Percentiles rank a stretch among this genome's conserved stretches.
phyloP scores from a whole-genome alignment of 2,888 invertebrate species.

The Sphaerophoria rueppellii region DNA sequence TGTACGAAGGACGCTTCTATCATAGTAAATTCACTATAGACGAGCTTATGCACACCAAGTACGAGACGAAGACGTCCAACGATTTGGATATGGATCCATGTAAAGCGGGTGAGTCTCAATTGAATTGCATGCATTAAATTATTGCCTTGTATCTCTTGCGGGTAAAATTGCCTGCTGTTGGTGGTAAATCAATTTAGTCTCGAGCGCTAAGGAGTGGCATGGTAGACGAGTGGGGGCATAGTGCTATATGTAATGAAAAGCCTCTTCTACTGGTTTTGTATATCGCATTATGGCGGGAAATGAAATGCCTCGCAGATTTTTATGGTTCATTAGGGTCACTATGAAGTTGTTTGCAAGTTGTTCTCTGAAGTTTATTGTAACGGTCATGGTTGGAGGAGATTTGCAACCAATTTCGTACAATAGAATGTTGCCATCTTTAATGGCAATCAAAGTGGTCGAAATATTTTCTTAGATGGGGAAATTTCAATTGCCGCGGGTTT shows the following conservation, averaged over 20 bases:
- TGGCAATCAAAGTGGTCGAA: too few relatives aligned
- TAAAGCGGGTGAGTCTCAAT: conserved; percentile 90
- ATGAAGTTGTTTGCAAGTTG: neutral
- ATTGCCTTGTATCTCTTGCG: neutral
- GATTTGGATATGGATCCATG: conserved; percentile 93
- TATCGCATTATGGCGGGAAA: neutral
- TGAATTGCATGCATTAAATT: conserved; percentile 51
- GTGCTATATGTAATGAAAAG: conserved; percentile 19
- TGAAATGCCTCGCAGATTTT: conserved; percentile 24
- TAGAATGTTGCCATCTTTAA: too few relatives aligned
- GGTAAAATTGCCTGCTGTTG: neutral
- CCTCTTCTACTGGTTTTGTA: neutral
- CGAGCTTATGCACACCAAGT: conserved; percentile 86
- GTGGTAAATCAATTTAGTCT: conserved; percentile 39
- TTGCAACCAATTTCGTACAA: neutral
- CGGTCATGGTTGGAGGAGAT: neutral
- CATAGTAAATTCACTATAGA: conserved; percentile 85
- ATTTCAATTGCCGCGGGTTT: too few relatives aligned
- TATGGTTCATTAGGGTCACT: conserved; percentile 11
- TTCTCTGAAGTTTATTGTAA: conserved; percentile 3
- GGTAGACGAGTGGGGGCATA: conserved; percentile 3
- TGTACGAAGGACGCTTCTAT: conserved; percentile 76
- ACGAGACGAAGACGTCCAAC: conserved; percentile 87
- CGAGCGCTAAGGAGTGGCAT: too few relatives aligned
- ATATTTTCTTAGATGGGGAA: too few relatives aligned